Conservation (phyloP, 2,888 invertebrate species). For the Ichneumon xanthorius region DNA sequence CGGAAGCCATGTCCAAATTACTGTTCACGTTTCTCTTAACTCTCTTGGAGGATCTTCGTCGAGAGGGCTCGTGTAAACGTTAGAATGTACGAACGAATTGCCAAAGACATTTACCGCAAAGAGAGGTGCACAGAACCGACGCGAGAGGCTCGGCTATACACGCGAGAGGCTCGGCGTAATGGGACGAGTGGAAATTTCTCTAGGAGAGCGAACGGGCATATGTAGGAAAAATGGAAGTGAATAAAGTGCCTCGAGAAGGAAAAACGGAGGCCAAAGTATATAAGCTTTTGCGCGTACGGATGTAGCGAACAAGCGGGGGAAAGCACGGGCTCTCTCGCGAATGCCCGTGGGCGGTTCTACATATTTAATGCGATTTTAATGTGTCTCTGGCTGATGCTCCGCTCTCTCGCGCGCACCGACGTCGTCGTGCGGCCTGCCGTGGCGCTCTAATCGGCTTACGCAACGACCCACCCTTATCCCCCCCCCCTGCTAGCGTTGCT, state of each 20-base stretch:
- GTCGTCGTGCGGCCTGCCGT: constrained; percentile 71
- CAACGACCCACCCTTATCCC: constrained; percentile 80
- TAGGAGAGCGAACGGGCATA: constrained; percentile 26
- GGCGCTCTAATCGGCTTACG: constrained; percentile 84
- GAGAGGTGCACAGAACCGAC: not conserved
- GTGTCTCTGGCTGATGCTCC: constrained; percentile 80
- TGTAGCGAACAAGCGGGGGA: constrained; percentile 70
- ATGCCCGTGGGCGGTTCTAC: constrained; percentile 71
- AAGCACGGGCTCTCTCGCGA: constrained; percentile 13
- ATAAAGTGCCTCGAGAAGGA: constrained; percentile 45
- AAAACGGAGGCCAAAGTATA: constrained; percentile 59
- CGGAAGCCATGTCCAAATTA: no score
- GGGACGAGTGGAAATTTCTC: constrained; percentile 67
- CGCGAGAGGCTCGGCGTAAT: constrained; percentile 47
- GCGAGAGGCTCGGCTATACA: no score
- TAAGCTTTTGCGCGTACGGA: constrained; percentile 67
- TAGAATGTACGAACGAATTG: not conserved
- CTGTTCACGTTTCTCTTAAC: no score
- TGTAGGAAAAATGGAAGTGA: constrained; percentile 17
- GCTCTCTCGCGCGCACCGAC: constrained; percentile 34
- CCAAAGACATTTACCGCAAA: not conserved
- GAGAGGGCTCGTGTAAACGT: no score
- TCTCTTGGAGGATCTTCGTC: no score
- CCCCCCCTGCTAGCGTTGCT: constrained; percentile 14
- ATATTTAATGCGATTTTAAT: constrained; percentile 85